Base-by-base conservation (phyloP, 1,140 invertebrate species). In the Philotrypesis tridentata region DNA sequence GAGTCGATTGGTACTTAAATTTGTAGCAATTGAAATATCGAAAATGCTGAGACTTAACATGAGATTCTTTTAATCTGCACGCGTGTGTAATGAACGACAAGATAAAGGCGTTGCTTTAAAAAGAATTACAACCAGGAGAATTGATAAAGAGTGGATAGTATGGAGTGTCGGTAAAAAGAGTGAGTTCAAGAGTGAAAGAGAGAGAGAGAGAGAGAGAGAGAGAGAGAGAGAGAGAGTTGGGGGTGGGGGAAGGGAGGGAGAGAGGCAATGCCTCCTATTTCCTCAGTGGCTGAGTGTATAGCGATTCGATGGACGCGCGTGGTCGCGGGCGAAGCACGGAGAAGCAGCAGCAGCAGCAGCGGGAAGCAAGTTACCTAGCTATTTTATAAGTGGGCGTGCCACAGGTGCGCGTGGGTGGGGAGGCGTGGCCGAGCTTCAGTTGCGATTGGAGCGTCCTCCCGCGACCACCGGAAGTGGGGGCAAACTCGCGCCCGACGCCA, bases 321-420 rank as follows among this genome's bases (percentile, higher is more conserved):
- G 65, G 67, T 61, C 60, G 65, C 6, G 79, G 67, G 73, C 37
- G 40, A 72, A 63, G 77, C 74, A 55, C 48, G 21, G 7, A n/a
- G 6, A 5, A 55, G 9, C 9, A 37, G 3, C 3, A 37, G 33
- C 33, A 9, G n/a, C n/a, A 37, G 33, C 3, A 37, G 21, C 48
- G 17, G 7, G 21, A 55, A 55, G 48, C 48, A 5, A 55, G 48
- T 86, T 83, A 85, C 85, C 85, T 86, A 86, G 84, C 86, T 87
- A 7, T n/a, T 84, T 84, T 87, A 86, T 84, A 84, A 86, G 88
- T 88, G 86, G 89, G 87, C 88, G 89, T 87, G 87, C 75, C 88
- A 85, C 89, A 90, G 89, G 89, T 89, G 88, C 88, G 89, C 88
- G 89, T 90, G 87, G 89, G 89, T 90, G 89, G 87, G 84, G 86